phyloP scores from a whole-genome alignment of 35 echinoderm and acorn worm species.

The Acanthaster planci region DNA sequence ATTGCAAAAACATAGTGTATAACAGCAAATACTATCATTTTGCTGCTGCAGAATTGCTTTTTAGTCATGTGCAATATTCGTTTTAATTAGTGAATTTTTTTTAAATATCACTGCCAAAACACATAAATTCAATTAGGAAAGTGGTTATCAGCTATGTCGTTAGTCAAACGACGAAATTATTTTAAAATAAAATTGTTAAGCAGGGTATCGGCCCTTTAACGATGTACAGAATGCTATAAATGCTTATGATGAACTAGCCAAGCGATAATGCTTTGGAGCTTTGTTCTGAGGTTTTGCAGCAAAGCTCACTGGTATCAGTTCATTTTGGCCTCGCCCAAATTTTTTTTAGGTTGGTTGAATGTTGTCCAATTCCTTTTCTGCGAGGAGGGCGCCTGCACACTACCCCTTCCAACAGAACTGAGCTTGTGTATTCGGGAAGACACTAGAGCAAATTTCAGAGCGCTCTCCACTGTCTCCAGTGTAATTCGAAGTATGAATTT shows the following conservation, averaged over 20 bases:
- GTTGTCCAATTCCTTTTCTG: too few relatives aligned
- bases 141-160: not conserved
- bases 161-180: not conserved
- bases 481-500: too few relatives aligned
- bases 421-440: too few relatives aligned
- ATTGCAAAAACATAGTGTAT: not conserved
- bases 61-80: slow-evolving; percentile 7
- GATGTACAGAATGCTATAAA: too few relatives aligned
- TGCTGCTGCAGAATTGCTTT: not conserved
- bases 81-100: not conserved
- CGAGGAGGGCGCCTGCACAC: too few relatives aligned
- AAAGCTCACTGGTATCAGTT: not conserved
- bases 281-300: too few relatives aligned
- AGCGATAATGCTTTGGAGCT: too few relatives aligned
- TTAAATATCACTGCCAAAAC: slow-evolving; percentile 3
- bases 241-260: too few relatives aligned
- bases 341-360: not conserved
- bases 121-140: not conserved
- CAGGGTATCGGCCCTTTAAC: not conserved
- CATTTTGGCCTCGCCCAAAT: not conserved
- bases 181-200: not conserved
- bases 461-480: too few relatives aligned
- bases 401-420: too few relatives aligned
- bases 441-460: too few relatives aligned
- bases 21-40: not conserved